Base-by-base conservation (phyloP, 1,140 invertebrate genomes). In the Chironomus tepperi region DNA sequence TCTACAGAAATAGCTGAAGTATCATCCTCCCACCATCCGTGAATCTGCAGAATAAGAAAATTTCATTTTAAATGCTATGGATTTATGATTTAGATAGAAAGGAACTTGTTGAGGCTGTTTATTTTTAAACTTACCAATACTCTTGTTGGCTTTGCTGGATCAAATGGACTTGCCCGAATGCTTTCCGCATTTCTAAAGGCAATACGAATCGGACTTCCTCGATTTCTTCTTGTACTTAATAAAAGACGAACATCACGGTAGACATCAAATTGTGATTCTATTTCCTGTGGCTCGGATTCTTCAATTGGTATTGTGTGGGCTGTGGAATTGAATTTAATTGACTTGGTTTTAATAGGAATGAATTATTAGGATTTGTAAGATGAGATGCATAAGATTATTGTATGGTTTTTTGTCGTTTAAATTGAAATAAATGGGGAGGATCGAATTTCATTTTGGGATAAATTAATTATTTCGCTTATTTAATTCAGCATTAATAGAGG, bases 11-110 rank as follows among this genome's bases (percentile, higher is more conserved):
- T 73, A 3, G 15, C 21, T 15, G 73, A 15, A 1, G 24, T n/a
- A n/a, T 16, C 73, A 43, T 73, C 73, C 42, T 73, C 73, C 24
- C 8, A 42, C 34, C 34, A 73, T 3, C 73, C 73, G 18, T 73
- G 73, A 73, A 73, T 73, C 24, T 34, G 24, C 5, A 34, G 2
- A 34, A 34, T 34, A 34, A n/a, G n/a, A n/a, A 34, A 34, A 34
- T 34, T 34, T 34, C 24, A 34, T 34, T 34, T 2, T 34, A 34
- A 34, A 34, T 34, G 24, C 24, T 34, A 34, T 34, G 24, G 24
- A 34, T 5, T 34, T 34, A 34, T 34, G 24, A 34, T 2, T 34
- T 34, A 34, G 24, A 34, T 34, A 5, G 24, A 34, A 34, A 34
- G n/a, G n/a, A 34, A 34, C 24, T 34, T 34, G 5, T 1, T 34